Evolutionary conservation across 2,113 vertebrate genomes (phyloP).

Genomic region (Camelus dromedarius): DNA sequence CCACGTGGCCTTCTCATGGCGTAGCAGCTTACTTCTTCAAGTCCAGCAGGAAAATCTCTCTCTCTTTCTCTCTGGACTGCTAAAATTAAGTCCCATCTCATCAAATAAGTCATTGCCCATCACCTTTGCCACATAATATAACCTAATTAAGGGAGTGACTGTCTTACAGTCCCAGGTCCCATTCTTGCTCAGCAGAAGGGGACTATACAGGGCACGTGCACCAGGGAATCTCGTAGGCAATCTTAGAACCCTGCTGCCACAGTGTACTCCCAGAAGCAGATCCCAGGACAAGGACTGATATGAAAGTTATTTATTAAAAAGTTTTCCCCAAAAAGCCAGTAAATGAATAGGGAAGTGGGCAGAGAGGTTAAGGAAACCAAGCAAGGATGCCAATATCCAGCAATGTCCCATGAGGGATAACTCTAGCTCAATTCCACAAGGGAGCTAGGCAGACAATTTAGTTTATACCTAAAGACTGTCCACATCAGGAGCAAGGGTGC

Average conservation of each 20-base stretch:
- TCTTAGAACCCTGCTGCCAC: background rate
- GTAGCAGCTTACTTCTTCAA: background rate
- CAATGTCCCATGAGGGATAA: background rate
- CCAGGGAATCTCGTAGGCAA: background rate
- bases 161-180: background rate
- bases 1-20: background rate
- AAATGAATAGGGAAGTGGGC: background rate
- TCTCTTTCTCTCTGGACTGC: background rate
- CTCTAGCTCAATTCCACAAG: background rate
- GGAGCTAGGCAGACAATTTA: background rate
- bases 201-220: background rate
- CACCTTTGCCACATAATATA: background rate
- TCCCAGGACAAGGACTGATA: background rate
- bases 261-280: background rate
- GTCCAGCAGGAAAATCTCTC: background rate
- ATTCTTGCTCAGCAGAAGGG: background rate
- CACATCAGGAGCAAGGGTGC: background rate
- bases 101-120: background rate
- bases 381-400: background rate
- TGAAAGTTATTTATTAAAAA: background rate
- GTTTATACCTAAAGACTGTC: background rate
- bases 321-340: background rate
- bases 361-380: background rate
- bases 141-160: background rate
- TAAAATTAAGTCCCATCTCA: background rate